phyloP scores from a whole-genome alignment of 1,140 invertebrate genomes.

The Lasioglossum albipes region DNA sequence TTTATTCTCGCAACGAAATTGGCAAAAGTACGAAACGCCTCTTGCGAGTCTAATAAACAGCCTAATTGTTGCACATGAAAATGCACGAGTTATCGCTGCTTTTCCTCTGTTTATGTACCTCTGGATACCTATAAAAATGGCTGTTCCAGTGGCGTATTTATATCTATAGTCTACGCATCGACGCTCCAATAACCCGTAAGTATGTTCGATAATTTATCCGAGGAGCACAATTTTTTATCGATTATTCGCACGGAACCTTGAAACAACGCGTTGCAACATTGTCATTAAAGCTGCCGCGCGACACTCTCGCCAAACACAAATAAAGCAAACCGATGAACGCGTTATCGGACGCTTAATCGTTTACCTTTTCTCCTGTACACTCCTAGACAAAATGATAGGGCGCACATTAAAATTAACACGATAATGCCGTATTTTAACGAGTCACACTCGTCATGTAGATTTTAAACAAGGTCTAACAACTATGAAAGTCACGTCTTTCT shows the following conservation, averaged over 20 bases:
- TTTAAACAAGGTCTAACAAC: too few relatives aligned
- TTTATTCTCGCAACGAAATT: too few relatives aligned
- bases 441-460: too few relatives aligned
- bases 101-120: background rate
- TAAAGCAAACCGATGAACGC: slow-evolving; percentile 42
- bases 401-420: too few relatives aligned
- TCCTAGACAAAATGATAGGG: too few relatives aligned
- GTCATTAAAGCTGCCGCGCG: slow-evolving; percentile 17
- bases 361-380: background rate
- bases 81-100: background rate
- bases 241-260: slow-evolving; percentile 18
- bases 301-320: slow-evolving; percentile 49
- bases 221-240: slow-evolving; percentile 31
- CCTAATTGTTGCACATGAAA: background rate
- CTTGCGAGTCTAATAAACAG: background rate
- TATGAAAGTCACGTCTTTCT: too few relatives aligned
- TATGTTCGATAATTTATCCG: background rate
- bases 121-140: background rate
- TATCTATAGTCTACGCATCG: slow-evolving; percentile 9
- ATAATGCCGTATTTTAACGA: too few relatives aligned
- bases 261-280: background rate
- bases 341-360: background rate
- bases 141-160: slow-evolving; percentile 8
- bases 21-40: too few relatives aligned
- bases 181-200: slow-evolving; percentile 9